Percentiles rank a stretch among this genome's conserved stretches.
Conservation (phyloP, 1,140 invertebrate species). For the Galleria mellonella region DNA sequence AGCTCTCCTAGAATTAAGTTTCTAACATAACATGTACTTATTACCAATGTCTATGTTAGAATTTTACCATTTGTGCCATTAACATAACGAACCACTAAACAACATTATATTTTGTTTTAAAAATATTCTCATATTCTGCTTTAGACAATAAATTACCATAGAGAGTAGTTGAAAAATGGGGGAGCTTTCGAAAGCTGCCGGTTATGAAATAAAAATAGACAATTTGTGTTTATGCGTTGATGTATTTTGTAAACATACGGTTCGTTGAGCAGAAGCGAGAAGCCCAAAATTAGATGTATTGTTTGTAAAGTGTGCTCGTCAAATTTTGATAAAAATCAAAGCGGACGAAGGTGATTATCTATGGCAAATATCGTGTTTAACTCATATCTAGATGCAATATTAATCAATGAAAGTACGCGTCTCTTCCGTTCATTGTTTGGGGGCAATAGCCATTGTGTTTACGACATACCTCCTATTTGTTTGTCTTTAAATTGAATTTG, state of each 20-base stretch:
- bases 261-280: conserved; percentile 10
- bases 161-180: conserved; percentile 1
- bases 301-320: conserved; percentile 1
- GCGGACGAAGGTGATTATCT: conserved; percentile 33
- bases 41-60: no score
- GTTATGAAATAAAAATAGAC: conserved; percentile 7
- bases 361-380: conserved; percentile 38
- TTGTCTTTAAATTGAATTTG: conserved; percentile 18
- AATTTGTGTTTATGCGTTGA: conserved; percentile 23
- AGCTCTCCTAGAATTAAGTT: no score
- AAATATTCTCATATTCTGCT: conserved; percentile 17
- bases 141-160: no score
- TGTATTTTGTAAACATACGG: conserved; percentile 7
- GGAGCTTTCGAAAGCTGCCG: no score
- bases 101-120: neutral
- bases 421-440: conserved; percentile 55
- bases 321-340: conserved; percentile 28
- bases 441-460: conserved; percentile 37
- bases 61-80: no score
- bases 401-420: conserved; percentile 38
- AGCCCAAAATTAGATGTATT: conserved; percentile 17
- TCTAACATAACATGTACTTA: no score
- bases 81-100: neutral
- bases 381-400: conserved; percentile 23
- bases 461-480: conserved; percentile 11